Conservation (phyloP, 2,113 vertebrate genomes). For the Hemiprocne comata region DNA sequence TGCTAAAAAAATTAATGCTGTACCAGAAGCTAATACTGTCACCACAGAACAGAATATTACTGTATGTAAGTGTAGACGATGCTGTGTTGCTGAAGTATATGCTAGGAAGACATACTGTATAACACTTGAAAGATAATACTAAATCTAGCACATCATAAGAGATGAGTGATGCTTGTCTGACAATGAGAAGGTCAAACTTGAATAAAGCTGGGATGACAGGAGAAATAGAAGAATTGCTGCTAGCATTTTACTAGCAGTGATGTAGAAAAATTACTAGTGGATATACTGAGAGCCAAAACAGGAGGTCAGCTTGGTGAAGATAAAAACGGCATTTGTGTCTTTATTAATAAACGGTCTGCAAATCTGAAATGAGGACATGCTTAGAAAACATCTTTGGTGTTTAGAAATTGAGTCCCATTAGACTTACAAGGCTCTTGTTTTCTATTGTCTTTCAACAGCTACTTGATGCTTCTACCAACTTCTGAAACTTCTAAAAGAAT, state of each 20-base stretch:
- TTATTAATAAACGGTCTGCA: neutral
- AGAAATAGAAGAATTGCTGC: slow-evolving; percentile 48
- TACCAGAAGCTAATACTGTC: slow-evolving; percentile 7
- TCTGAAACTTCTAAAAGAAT: neutral
- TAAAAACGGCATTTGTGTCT: neutral
- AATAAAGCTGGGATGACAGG: slow-evolving; percentile 32
- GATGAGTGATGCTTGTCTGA: slow-evolving; percentile 48
- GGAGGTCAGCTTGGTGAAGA: neutral
- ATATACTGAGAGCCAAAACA: slow-evolving; percentile 21
- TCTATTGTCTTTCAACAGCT: neutral
- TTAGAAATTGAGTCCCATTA: neutral
- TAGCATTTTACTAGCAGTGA: slow-evolving; percentile 26
- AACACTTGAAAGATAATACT: neutral
- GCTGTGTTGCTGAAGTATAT: neutral
- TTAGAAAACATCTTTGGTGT: neutral
- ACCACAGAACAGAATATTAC: neutral
- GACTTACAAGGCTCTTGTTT: neutral
- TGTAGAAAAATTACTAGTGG: slow-evolving; percentile 32
- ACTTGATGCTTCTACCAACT: neutral
- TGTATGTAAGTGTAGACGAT: neutral
- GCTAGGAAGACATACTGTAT: neutral
- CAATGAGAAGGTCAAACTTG: slow-evolving; percentile 54
- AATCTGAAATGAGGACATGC: neutral
- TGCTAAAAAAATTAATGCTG: slow-evolving; percentile 4
- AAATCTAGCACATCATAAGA: slow-evolving; percentile 19